A percentile compares a stretch with the other conserved stretches of the same genome.
Conservation (phyloP, 1,140 invertebrate genomes). For the Lithobius niger region DNA sequence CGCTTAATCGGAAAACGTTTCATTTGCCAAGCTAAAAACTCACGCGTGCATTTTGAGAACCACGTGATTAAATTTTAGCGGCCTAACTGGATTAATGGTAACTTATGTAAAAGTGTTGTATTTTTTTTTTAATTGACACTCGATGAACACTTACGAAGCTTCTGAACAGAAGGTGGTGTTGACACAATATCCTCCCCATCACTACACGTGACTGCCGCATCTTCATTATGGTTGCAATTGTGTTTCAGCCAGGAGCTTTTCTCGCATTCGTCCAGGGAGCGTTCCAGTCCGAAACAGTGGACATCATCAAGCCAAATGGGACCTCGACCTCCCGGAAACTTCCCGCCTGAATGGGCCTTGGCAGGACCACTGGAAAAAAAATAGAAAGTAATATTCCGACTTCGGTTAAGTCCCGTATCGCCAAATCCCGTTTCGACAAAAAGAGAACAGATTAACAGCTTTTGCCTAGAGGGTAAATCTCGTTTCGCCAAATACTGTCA, state of each 20-base stretch:
- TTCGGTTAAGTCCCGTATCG: too few relatives aligned
- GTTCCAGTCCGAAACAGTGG: conserved; percentile 52
- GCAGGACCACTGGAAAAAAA: conserved; percentile 32
- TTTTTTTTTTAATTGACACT: too few relatives aligned
- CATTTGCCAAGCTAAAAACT: too few relatives aligned
- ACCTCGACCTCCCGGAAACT: conserved; percentile 38
- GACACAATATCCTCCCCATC: background rate
- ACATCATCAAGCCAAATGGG: conserved; percentile 61
- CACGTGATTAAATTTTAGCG: too few relatives aligned
- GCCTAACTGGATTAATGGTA: too few relatives aligned
- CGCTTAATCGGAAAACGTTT: too few relatives aligned
- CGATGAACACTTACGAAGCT: background rate
- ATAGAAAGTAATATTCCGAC: background rate
- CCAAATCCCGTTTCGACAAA: background rate
- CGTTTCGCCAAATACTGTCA: background rate
- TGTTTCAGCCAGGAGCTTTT: conserved; percentile 47
- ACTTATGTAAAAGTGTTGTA: too few relatives aligned
- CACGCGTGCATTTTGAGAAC: too few relatives aligned
- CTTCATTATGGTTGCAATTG: conserved; percentile 60
- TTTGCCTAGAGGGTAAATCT: background rate
- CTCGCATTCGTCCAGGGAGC: conserved; percentile 43
- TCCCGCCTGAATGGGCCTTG: conserved; percentile 25
- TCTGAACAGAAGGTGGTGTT: background rate
- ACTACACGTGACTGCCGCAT: conserved; percentile 49
- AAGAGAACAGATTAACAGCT: background rate